A percentile compares a stretch with the other conserved stretches of the same genome.
phyloP scores from a whole-genome alignment of 2,888 invertebrate genomes.

The Endotricha flammealis region DNA sequence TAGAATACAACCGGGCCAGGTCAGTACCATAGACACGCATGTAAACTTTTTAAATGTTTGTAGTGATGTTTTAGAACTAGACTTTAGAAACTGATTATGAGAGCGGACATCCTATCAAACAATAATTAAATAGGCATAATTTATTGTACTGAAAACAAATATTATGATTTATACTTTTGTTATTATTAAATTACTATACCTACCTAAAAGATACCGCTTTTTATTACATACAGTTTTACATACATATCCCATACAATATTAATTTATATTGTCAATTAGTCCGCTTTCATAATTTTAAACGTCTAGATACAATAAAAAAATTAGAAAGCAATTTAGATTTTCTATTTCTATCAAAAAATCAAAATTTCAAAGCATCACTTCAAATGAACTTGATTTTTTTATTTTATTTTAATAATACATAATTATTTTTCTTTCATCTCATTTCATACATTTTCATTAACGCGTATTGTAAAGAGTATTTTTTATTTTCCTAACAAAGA shows the following conservation, averaged over 20 bases:
- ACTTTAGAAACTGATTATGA: slow-evolving; percentile 39
- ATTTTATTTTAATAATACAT: slow-evolving; percentile 24
- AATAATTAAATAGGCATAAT: no score
- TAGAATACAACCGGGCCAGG: slow-evolving; percentile 69
- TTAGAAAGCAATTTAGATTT: slow-evolving; percentile 41
- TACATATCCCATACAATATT: neutral
- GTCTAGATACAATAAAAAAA: slow-evolving; percentile 30
- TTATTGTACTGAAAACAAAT: no score
- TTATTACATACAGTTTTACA: neutral
- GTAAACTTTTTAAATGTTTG: slow-evolving; percentile 34
- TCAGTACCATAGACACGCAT: slow-evolving; percentile 43
- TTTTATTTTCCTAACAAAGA: slow-evolving; percentile 10
- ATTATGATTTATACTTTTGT: no score
- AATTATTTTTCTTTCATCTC: slow-evolving; percentile 32
- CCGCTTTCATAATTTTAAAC: slow-evolving; percentile 36
- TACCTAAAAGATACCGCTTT: no score
- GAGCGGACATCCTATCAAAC: slow-evolving; percentile 31
- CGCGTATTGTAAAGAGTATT: slow-evolving; percentile 20
- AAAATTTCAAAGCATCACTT: slow-evolving; percentile 60
- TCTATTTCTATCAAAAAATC: slow-evolving; percentile 27
- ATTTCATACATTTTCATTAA: slow-evolving; percentile 38
- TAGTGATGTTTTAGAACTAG: slow-evolving; percentile 70
- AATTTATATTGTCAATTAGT: slow-evolving; percentile 15
- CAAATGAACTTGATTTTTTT: slow-evolving; percentile 31
- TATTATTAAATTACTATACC: no score